Evolutionary conservation across 2,888 invertebrate species (phyloP), one percentile per base, ranked within the genome.

Genomic region (Ormia ochracea): DNA sequence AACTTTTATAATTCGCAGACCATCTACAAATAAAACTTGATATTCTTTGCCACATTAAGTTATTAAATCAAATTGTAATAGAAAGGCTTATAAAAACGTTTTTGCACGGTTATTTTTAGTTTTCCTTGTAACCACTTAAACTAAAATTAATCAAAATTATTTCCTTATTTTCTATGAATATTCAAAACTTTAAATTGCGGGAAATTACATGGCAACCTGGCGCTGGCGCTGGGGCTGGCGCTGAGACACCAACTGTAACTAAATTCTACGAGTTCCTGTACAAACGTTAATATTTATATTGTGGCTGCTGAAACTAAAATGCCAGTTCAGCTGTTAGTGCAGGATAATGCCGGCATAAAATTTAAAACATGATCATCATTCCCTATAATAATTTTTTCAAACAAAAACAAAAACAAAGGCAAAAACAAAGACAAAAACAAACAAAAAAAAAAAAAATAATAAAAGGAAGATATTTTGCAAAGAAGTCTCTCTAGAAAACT

Each of bases 111-210:
- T 36, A 4, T 63, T 43, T 69, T 17, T 4, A 12, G 26, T 65
- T 69, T 70, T 54, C 31, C 14, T 48, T 19, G 26, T 26, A 66
- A 56, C 75, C 75, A 75, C 70, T 72, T 79, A 38, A 72, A 41
- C 33, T 48, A 61, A 75, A 70, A 79, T 72, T 75, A 79, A 79
- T 79, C 75, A 79, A 79, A 72, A 79, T 79, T 59, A 56, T 79
- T 79, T 79, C 79, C 79, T 66, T 72, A 70, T 70, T 79, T 72
- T 75, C 45, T 56, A 52, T 36, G 79, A 70, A 66, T 61, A 66
- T 70, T 79, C 66, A 38, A 58, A 79, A 79, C 45, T 75, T 79
- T 75, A 79, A 79, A 75, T 75, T 70, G 52, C 52, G 75, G 78
- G 70, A 79, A 79, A 79, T 79, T 75, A 54, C 79, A 31, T 79